phyloP scores from a whole-genome alignment of 2,888 invertebrate genomes.

The Megastigmus dorsalis region DNA sequence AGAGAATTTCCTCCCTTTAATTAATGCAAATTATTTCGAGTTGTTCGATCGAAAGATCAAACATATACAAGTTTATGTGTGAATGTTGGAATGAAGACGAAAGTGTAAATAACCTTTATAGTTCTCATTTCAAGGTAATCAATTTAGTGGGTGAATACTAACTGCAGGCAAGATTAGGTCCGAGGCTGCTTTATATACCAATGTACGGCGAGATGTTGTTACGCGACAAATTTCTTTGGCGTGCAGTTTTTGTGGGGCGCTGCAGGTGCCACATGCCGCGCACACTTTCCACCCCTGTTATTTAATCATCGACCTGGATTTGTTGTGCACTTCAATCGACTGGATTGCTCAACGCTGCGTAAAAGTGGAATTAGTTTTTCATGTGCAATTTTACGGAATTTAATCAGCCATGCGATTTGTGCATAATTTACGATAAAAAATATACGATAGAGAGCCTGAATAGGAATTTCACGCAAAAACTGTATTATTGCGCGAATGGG shows the following conservation, averaged over 20 bases:
- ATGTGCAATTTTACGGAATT: neutral
- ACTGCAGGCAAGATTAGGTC: neutral
- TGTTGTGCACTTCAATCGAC: neutral
- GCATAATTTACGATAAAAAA: neutral
- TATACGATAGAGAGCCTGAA: neutral
- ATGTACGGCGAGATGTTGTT: neutral
- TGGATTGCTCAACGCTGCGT: constrained; percentile 3
- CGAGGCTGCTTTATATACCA: neutral
- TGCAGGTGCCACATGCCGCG: neutral
- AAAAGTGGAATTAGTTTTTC: constrained; percentile 6
- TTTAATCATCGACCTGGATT: constrained; percentile 7
- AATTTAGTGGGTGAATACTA: neutral
- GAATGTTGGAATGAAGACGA: too few species aligned
- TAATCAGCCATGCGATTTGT: neutral
- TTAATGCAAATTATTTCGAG: too few species aligned
- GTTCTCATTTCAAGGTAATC: neutral
- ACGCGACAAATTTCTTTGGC: neutral
- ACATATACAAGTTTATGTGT: too few species aligned
- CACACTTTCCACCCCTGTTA: constrained; percentile 1
- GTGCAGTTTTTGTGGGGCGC: neutral
- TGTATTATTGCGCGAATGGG: neutral
- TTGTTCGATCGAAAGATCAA: too few species aligned
- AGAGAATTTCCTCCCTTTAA: too few species aligned
- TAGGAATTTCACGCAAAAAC: neutral
- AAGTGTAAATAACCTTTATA: constrained; percentile 10